phyloP scores from a whole-genome alignment of 2,797 vertebrate genomes.

The Agapornis canus region DNA sequence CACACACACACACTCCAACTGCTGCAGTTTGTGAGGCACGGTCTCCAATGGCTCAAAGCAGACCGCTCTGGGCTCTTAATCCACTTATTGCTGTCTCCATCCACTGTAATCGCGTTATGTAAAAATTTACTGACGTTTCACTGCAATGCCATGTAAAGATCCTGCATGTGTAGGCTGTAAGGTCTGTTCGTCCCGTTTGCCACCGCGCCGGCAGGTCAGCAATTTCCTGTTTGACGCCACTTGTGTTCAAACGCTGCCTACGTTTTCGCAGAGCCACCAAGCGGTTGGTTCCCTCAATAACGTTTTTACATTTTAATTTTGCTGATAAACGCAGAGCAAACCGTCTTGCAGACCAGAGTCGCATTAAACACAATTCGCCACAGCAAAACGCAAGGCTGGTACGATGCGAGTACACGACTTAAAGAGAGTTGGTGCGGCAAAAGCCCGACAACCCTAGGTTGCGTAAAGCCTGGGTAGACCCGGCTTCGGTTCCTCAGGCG shows the following conservation, averaged over 20 bases:
- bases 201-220: not conserved
- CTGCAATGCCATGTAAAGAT: fast-evolving
- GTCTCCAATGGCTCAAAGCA: fast-evolving
- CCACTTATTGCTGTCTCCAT: not conserved
- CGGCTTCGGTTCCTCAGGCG: not conserved
- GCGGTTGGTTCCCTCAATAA: not conserved
- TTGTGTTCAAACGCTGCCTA: not conserved
- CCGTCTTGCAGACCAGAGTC: fast-evolving
- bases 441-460: too few relatives aligned
- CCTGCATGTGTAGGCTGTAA: not conserved
- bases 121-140: not conserved
- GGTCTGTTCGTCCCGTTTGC: fast-evolving
- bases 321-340: not conserved
- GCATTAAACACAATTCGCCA: fast-evolving
- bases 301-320: not conserved
- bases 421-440: not conserved
- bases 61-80: fast-evolving
- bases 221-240: not conserved
- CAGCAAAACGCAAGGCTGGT: fast-evolving
- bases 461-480: fast-evolving
- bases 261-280: slow-evolving; percentile 46
- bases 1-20: fast-evolving
- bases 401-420: fast-evolving
- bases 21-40: fast-evolving
- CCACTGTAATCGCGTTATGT: not conserved